Conservation (phyloP, 2,113 vertebrate genomes). For the Cyrtonyx montezumae region DNA sequence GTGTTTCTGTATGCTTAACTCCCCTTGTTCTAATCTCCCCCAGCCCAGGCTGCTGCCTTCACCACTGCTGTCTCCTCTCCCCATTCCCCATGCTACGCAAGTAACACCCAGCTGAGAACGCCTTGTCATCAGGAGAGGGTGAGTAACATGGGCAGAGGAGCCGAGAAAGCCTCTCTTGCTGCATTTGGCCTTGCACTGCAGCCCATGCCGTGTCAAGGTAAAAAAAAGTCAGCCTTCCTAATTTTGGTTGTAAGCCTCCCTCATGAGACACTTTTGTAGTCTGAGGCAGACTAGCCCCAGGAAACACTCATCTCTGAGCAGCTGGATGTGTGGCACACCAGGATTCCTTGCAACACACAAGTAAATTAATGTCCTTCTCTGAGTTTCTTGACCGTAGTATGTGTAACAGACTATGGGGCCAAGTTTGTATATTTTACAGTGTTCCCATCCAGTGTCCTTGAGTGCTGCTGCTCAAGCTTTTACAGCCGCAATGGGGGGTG, state of each 20-base stretch:
- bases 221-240: background rate
- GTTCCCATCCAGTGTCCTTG: background rate
- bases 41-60: background rate
- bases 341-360: background rate
- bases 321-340: background rate
- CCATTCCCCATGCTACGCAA: rapidly evolving
- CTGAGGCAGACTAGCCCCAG: background rate
- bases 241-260: background rate
- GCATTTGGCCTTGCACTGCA: background rate
- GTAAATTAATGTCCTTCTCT: background rate
- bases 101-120: background rate
- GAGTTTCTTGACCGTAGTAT: background rate
- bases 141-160: background rate
- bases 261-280: rapidly evolving
- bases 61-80: background rate
- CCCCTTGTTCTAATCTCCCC: background rate
- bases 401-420: rapidly evolving
- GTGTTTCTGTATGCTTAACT: background rate
- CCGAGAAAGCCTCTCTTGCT: background rate
- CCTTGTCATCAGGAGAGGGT: background rate
- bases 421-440: background rate
- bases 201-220: background rate
- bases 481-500: background rate
- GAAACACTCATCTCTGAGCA: background rate
- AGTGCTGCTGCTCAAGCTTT: background rate